Conservation (phyloP, 2,797 vertebrate genomes). For the Nothura maculosa region DNA sequence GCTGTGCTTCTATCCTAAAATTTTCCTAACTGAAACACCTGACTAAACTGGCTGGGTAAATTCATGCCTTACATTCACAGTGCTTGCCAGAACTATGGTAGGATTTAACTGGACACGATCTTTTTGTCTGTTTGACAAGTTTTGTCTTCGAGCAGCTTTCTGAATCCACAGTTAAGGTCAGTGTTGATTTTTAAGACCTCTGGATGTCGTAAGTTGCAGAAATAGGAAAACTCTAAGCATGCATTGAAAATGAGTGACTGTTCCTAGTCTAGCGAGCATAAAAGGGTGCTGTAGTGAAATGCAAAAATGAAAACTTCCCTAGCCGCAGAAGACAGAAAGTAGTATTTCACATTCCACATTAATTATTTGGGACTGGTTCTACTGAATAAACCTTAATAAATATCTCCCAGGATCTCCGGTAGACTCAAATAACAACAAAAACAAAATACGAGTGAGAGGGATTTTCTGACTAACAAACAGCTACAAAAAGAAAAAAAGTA, state of each 20-base stretch:
- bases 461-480: background rate
- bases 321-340: background rate
- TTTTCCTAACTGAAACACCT: no score
- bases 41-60: background rate
- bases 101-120: background rate
- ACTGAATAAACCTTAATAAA: conserved; percentile 33
- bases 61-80: background rate
- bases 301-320: background rate
- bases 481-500: background rate
- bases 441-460: background rate
- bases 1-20: background rate
- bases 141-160: background rate
- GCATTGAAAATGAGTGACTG: background rate
- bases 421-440: conserved; percentile 22
- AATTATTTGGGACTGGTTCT: conserved; percentile 27
- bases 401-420: background rate
- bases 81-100: background rate
- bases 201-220: background rate
- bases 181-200: background rate
- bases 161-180: background rate
- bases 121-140: background rate
- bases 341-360: conserved; percentile 17
- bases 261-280: background rate
- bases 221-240: background rate
- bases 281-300: background rate